Base-by-base conservation (phyloP, 2,888 invertebrate genomes). In the Eupithecia pulchellata region DNA sequence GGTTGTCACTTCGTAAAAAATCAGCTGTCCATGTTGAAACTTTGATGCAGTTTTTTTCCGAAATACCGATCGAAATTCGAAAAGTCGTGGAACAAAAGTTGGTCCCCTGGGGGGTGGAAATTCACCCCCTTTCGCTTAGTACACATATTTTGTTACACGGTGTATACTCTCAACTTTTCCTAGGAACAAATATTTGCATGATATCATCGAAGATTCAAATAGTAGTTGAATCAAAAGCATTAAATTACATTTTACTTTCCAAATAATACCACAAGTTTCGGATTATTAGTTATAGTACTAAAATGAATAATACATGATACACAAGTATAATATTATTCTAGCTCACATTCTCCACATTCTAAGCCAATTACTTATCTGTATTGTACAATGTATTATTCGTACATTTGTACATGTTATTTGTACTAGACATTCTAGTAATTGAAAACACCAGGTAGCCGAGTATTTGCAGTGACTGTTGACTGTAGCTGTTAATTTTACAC, bases 381-480 rank as follows among this genome's bases (percentile, higher is more conserved):
- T 60, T 42, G 52, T 57, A 52, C 63, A 63, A 36, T 39, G 17
- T 52, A 52, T 11, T 2, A 52, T 25, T 52, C 20, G 47, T 47
- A 47, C 20, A 47, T 32, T 30, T 60, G 60, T 60, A 32, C 60
- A 30, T 32, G 32, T 60, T 57, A 52, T 67, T 67, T 67, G 63
- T 68, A 64, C 39, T 61, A 32, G 63, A 58, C 39, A 58, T 36
- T 64, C 42, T 39, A 66, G 64, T 72, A 70, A 63, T 64, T 57
- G 68, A 63, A 63, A 30, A 64, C 29, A 42, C 42, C 27, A 63
- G 58, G 58, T 58, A 58, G 30, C 55, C 14, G 27, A 58, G 34
- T 69, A 47, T 62, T 71, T 64, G 64, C 64, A 17, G 36, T 29
- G 25, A 27, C 39, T 69, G 64, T 69, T 69, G 55, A 58, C 47